Conservation (phyloP, 2,113 vertebrate species). For the Phylloscopus trochiloides region DNA sequence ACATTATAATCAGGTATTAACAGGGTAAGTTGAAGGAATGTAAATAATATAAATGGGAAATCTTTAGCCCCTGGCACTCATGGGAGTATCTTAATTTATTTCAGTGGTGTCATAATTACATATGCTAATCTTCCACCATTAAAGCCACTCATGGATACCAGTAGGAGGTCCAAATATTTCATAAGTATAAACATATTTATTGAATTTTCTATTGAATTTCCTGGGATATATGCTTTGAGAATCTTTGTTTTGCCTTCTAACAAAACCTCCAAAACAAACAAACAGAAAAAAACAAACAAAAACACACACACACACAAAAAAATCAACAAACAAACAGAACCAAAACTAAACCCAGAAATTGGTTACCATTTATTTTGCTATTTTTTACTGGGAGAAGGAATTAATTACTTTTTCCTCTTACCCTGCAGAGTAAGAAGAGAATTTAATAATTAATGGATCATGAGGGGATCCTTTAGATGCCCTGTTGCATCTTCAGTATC, state of each 20-base stretch:
- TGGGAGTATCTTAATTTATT: neutral
- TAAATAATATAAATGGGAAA: neutral
- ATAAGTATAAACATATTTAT: neutral
- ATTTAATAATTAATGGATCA: neutral
- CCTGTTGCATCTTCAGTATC: neutral
- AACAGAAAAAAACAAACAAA: too few species aligned
- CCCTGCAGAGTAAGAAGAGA: neutral
- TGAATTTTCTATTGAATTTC: neutral
- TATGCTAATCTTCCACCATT: neutral
- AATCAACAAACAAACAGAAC: neutral
- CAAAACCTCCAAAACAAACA: neutral
- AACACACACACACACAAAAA: too few species aligned
- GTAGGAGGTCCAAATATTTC: neutral
- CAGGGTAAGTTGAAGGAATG: neutral
- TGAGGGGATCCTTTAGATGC: neutral
- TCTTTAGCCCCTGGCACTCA: neutral
- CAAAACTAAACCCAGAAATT: neutral
- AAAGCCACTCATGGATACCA: neutral
- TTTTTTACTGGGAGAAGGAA: neutral
- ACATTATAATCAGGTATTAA: neutral
- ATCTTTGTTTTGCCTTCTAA: neutral
- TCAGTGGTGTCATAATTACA: neutral
- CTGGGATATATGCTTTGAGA: neutral
- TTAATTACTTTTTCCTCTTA: neutral
- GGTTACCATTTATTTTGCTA: neutral